Percentiles rank a stretch among this genome's conserved stretches.
These are phyloP conservation scores for Neelides folsomi DNA, from an alignment of 2,888 invertebrate genomes.

Conservation along the genomic window DNA sequence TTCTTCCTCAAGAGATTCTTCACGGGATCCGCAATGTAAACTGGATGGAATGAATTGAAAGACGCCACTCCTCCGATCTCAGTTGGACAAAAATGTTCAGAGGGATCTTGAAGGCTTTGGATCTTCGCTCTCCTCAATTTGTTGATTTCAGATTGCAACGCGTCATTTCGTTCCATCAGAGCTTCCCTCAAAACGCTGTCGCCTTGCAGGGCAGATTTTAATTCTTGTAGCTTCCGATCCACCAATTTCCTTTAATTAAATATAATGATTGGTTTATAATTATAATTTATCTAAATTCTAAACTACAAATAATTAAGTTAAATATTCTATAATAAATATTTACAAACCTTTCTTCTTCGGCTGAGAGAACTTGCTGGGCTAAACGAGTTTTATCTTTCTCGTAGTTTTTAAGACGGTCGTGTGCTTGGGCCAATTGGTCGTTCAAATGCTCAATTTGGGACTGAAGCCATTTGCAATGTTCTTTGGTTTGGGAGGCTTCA, in stretches of 20 bases:
- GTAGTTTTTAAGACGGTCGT: conserved; percentile 20
- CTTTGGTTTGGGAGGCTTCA: conserved; percentile 19
- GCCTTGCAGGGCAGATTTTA: conserved; percentile 20
- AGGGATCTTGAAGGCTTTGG: conserved; percentile 1
- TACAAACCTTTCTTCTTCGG: conserved; percentile 24
- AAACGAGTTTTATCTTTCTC: conserved; percentile 23
- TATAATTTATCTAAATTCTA: neutral
- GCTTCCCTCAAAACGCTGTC: conserved; percentile 22
- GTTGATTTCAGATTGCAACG: conserved; percentile 22
- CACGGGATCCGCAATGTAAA: neutral
- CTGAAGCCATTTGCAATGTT: conserved; percentile 25
- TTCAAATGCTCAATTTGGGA: conserved; percentile 25
- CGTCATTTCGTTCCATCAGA: conserved; percentile 25
- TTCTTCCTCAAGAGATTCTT: neutral
- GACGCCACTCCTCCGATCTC: too few relatives aligned
- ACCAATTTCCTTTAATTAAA: conserved; percentile 27
- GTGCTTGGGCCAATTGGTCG: conserved; percentile 22
- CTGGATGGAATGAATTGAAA: too few relatives aligned
- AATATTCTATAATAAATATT: too few relatives aligned
- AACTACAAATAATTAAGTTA: too few relatives aligned
- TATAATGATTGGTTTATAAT: neutral
- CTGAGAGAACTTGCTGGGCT: conserved; percentile 21
- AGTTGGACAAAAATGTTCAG: too few relatives aligned
- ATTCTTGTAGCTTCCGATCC: conserved; percentile 24
- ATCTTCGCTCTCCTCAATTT: conserved; percentile 18